Base-by-base conservation (phyloP, 2,888 invertebrate genomes). In the Drosophila subquinaria region DNA sequence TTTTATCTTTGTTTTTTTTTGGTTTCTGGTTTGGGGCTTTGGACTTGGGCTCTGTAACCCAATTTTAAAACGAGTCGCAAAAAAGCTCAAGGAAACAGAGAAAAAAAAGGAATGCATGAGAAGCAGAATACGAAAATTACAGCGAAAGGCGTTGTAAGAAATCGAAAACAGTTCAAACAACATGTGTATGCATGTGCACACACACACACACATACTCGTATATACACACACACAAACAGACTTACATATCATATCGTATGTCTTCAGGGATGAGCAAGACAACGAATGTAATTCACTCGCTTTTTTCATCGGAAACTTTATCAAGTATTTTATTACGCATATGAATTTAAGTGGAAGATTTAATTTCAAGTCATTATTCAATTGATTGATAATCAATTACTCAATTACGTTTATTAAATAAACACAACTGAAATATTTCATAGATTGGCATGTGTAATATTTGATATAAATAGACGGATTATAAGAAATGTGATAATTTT, bases 151-250 rank as follows among this genome's bases (percentile, higher is more conserved):
- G 68, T 63, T 76, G 70, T 65, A 73, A 83, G 80, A 89, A 82
- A 88, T 81, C 73, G 76, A 88, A 85, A 87, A 81, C 82, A 87
- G 82, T 79, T 87, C 77, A 84, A 85, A 84, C 77, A 74, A 76
- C 81, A 83, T 79, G 69, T 74, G 82, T 76, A 60, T 62, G 55
- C 61, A 67, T 53, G 53, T 17, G 0, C 30, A 63, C 35, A 30
- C 3, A 11, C 17, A 17, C 17, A 17, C 17, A 17, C 17, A 17
- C 17, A 17, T 17, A 17, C 17, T 17, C 17, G 17, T 17, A 17
- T 1, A 17, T 17, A 17, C 17, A 17, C 17, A 17, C 17, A 17
- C 17, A 17, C 17, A 17, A 17, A 17, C 17, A 17, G 17, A 17
- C 17, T 17, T 17, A 17, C 17, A 17, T 17, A 17, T 17, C 27